Conservation (phyloP, 2,113 vertebrate genomes). For the Tyrannus savana region DNA sequence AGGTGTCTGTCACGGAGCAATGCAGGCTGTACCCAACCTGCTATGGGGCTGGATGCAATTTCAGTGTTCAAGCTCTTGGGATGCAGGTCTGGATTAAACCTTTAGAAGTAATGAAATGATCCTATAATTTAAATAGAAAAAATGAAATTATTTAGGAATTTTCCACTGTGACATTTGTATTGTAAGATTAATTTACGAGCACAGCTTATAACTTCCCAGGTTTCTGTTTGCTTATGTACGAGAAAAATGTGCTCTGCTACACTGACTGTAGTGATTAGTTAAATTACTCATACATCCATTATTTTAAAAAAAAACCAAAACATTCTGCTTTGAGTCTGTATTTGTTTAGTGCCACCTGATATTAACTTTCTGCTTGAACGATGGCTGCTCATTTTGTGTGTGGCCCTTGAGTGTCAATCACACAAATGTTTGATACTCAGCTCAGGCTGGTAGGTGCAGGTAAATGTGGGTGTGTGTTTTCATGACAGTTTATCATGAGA, state of each 20-base stretch:
- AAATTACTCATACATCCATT: constrained; percentile 61
- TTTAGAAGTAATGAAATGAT: neutral
- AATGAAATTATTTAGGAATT: constrained; percentile 31
- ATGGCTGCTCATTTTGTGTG: constrained; percentile 18
- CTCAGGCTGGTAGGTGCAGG: neutral
- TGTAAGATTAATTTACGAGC: constrained; percentile 49
- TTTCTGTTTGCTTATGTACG: constrained; percentile 51
- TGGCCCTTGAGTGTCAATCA: neutral
- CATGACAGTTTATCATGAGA: accelerated
- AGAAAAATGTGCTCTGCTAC: constrained; percentile 8
- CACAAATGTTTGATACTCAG: neutral
- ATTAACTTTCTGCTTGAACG: constrained; percentile 50
- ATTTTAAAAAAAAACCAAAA: neutral
- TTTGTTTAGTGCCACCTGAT: constrained; percentile 29
- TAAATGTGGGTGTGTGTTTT: accelerated
- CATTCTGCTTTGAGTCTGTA: neutral
- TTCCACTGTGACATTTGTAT: constrained; percentile 49
- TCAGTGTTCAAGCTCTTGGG: neutral
- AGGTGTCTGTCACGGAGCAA: neutral
- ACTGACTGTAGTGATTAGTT: constrained; percentile 34
- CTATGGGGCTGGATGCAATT: neutral
- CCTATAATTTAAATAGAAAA: neutral
- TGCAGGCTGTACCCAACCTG: neutral
- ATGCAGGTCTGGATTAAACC: neutral
- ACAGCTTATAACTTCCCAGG: neutral